These are phyloP conservation scores for Equus quagga DNA, from an alignment of 2,113 vertebrate genomes.

Conservation along the genomic window DNA sequence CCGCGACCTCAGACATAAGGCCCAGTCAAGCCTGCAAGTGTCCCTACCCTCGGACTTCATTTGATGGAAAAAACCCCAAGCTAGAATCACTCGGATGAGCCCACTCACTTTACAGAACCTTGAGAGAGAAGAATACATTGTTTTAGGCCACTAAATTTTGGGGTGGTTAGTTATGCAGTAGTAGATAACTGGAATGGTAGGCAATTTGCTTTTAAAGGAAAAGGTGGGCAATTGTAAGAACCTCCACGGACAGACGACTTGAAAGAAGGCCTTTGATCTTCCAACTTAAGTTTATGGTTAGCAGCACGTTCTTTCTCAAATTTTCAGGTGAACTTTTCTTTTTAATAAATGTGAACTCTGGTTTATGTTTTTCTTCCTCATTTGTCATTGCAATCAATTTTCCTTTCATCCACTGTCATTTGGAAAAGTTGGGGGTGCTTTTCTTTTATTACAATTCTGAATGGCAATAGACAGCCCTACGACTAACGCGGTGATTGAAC, in stretches of 20 bases:
- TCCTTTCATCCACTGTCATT: neutral
- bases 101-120: neutral
- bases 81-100: neutral
- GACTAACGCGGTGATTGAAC: neutral
- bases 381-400: neutral
- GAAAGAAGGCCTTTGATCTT: neutral
- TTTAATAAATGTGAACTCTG: neutral
- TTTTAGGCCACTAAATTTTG: neutral
- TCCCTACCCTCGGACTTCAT: neutral
- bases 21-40: fast-evolving
- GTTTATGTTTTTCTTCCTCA: neutral
- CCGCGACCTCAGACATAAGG: neutral
- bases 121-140: neutral
- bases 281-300: neutral
- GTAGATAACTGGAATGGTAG: neutral
- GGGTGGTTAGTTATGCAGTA: neutral
- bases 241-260: neutral
- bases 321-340: neutral
- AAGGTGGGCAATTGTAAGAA: neutral
- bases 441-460: neutral
- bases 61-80: neutral
- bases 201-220: neutral
- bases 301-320: neutral
- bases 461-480: neutral
- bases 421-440: neutral